Conservation (phyloP, 2,888 invertebrate genomes). For the Philhelius pedissequus region DNA sequence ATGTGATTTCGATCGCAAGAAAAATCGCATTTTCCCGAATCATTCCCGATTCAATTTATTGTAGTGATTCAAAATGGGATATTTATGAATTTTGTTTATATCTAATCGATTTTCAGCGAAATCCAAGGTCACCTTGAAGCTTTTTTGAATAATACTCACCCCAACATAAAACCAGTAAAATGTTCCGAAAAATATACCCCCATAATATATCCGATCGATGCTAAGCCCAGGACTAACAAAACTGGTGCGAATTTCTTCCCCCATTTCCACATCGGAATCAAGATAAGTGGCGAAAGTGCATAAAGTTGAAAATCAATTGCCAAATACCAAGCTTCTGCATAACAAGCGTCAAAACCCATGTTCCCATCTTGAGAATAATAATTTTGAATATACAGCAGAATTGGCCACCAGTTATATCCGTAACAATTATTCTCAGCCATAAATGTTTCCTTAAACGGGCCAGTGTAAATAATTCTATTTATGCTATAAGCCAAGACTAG, state of each 20-base stretch:
- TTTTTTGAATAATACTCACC: background rate
- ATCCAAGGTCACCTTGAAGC: too few species aligned
- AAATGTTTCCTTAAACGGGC: constrained; percentile 73
- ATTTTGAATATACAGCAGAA: constrained; percentile 79
- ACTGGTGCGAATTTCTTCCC: constrained; percentile 69
- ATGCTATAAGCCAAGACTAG: constrained; percentile 79
- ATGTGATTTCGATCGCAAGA: too few species aligned
- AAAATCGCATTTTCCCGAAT: too few species aligned
- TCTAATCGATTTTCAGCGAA: too few species aligned
- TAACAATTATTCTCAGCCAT: constrained; percentile 71
- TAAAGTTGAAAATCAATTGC: constrained; percentile 81
- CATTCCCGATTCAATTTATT: too few species aligned
- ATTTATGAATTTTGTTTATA: too few species aligned
- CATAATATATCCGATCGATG: constrained; percentile 49
- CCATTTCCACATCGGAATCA: constrained; percentile 78
- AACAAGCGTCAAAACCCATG: constrained; percentile 73
- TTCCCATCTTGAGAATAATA: constrained; percentile 67
- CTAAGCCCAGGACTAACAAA: constrained; percentile 49
- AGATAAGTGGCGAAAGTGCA: constrained; percentile 79
- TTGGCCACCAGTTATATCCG: constrained; percentile 76
- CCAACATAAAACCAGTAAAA: background rate
- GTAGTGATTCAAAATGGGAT: too few species aligned
- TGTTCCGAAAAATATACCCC: background rate
- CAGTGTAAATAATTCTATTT: constrained; percentile 77
- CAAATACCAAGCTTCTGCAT: constrained; percentile 81